Evolutionary conservation across 1,140 invertebrate species (phyloP).

Genomic region (Epicauta chinensis): DNA sequence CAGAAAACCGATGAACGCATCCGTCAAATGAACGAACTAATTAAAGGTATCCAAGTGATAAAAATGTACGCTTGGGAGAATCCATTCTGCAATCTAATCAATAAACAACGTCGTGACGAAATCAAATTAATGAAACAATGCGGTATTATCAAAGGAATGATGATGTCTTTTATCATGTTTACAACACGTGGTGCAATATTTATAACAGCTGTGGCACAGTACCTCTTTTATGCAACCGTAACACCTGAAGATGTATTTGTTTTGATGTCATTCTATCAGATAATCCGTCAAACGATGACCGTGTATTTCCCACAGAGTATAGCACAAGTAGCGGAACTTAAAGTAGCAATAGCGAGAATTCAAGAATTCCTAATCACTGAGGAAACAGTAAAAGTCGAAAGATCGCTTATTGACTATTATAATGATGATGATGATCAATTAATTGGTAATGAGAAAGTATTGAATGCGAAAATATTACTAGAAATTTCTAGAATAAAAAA

Average conservation of each 20-base stretch:
- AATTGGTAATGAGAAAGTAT: too few species aligned
- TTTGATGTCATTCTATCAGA: slow-evolving; percentile 63
- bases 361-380: slow-evolving; percentile 62
- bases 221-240: slow-evolving; percentile 59
- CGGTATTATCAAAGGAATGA: slow-evolving; percentile 55
- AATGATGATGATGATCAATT: background rate
- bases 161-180: slow-evolving; percentile 68
- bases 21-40: slow-evolving; percentile 57
- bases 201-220: slow-evolving; percentile 65
- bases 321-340: slow-evolving; percentile 52
- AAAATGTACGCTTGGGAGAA: slow-evolving; percentile 92
- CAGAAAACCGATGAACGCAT: slow-evolving; percentile 54
- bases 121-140: slow-evolving; percentile 34
- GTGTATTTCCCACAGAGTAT: slow-evolving; percentile 60
- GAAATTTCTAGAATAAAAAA: too few species aligned
- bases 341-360: slow-evolving; percentile 52
- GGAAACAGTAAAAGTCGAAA: slow-evolving; percentile 45
- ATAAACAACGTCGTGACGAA: slow-evolving; percentile 33
- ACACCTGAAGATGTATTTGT: slow-evolving; percentile 69
- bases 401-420: slow-evolving; percentile 14
- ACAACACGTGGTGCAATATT: slow-evolving; percentile 70
- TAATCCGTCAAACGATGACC: slow-evolving; percentile 65
- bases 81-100: slow-evolving; percentile 56
- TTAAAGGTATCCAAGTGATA: slow-evolving; percentile 57
- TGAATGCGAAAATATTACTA: too few species aligned